Evolutionary conservation across 1,140 invertebrate genomes (phyloP), one percentile per base, ranked within the genome.

Genomic region (Venustaconcha ellipsiformis): DNA sequence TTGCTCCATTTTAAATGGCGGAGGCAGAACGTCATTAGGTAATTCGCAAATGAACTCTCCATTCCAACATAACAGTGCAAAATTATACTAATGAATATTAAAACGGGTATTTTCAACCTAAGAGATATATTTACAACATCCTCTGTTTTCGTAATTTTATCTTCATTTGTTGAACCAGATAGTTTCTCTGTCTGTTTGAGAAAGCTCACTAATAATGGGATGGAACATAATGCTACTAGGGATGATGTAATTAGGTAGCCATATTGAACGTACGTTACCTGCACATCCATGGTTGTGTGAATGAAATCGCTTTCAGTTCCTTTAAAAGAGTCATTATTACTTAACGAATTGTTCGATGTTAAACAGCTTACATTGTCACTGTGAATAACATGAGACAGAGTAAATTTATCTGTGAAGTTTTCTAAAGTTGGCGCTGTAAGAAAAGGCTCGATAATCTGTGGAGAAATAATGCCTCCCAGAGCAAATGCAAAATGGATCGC

Each of bases 371-470:
- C 6, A 48, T 55, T 23, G 14, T 56, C 48, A 60, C 17, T 20
- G 1, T n/a, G 59, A 59, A 13, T 57, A 48, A 18, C 69, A 23
- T 55, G 68, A 48, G 13, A 57, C 2, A 62, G 37, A 48, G 6
- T 48, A 48, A 48, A 48, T 48, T 48, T 11, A 48, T 48, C 37
- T 48, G 37, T 48, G 4, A 48, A 48, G 6, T 48, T 48, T 48
- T 48, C 37, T 48, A 8, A 48, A n/a, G 57, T 68, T 55, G 37
- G 30, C 17, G 76, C 57, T 18, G 72, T 73, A 20, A 85, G 79
- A 69, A 85, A 85, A 14, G 83, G 83, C 60, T 78, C 79, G n/a
- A 80, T 79, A 65, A 82, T 71, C 48, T 83, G 72, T 65, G 83
- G 83, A 20, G 80, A 72, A 17, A 85, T 30, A 57, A 82, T 78